Evolutionary conservation across 1,140 invertebrate genomes (phyloP), one percentile per base, ranked within the genome.

Genomic region (Drosophila oshimai): DNA sequence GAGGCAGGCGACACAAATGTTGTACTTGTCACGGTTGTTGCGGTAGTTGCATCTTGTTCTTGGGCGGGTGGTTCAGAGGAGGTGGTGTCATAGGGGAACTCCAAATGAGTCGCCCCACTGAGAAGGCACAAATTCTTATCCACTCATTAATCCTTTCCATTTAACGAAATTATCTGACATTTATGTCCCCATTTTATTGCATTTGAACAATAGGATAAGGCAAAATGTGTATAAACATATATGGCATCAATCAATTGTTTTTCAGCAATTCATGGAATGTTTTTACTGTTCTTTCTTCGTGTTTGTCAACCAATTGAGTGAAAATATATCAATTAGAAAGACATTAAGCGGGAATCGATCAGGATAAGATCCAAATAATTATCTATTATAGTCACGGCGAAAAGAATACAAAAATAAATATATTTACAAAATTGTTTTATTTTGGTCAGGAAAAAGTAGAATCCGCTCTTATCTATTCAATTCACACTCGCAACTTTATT

Each of bases 21-120:
- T 86, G 80, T 86, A 87, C 80, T 86, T 86, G 76, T 86, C 80
- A 86, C 73, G 80, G 55, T 87, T 87, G 80, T 87, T 86, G 80
- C 80, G 81, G 81, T 86, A 86, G 81, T 77, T 86, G 72, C 80
- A 81, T 86, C 80, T 86, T 86, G 73, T 53, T 60, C 75, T 86
- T 75, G 29, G 41, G 29, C 15, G 33, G 41, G 45, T n/a, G 51
- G 24, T 45, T 29, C 15, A 7, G 2, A 28, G 42, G 26, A 6
- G 28, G 22, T 44, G 20, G 42, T 2, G 6, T 13, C 13, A 22
- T 6, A 12, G 26, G 24, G 34, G 1, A 42, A 15, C 58, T 44
- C 46, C 47, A 55, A 76, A 73, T 81, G 78, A 69, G 47, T 61
- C 31, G 13, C 17, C 26, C 50, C 41, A 60, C 73, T 70, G 57